Percentiles rank a stretch among this genome's conserved stretches.
Evolutionary conservation across 2,113 vertebrate species (phyloP).

Genomic region (Sceloporus undulatus): DNA sequence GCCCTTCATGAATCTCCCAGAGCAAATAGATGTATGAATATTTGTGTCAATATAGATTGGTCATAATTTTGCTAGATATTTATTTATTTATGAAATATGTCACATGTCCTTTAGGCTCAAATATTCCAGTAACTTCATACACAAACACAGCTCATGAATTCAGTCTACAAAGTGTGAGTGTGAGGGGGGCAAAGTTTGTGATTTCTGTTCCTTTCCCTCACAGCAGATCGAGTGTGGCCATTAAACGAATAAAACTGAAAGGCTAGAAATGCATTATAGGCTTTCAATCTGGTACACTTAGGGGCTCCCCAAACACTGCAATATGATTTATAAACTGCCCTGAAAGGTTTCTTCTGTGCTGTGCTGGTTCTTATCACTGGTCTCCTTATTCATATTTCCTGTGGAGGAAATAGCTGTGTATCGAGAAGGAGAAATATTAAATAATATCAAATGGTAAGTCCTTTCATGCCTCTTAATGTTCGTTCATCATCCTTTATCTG

Average conservation of each 20-base stretch:
- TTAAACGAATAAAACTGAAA: slow-evolving; percentile 56
- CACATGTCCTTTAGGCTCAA: not conserved
- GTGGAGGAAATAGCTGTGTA: slow-evolving; percentile 57
- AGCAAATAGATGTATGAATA: slow-evolving; percentile 8
- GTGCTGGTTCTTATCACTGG: slow-evolving; percentile 50
- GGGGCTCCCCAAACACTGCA: slow-evolving; percentile 46
- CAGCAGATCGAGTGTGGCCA: slow-evolving; percentile 45
- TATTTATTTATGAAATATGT: not conserved
- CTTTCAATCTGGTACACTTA: slow-evolving; percentile 55
- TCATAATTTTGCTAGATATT: slow-evolving; percentile 16
- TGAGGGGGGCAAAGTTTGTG: not conserved
- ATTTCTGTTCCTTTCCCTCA: slow-evolving; percentile 48
- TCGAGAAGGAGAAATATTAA: slow-evolving; percentile 59
- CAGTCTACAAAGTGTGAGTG: slow-evolving; percentile 11
- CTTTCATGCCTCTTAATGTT: slow-evolving; percentile 39
- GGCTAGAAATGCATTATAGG: slow-evolving; percentile 39
- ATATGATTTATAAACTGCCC: slow-evolving; percentile 62
- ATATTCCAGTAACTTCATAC: slow-evolving; percentile 32
- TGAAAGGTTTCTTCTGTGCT: slow-evolving; percentile 52
- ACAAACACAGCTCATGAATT: slow-evolving; percentile 35
- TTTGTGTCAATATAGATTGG: not conserved
- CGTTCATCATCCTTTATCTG: slow-evolving; percentile 27
- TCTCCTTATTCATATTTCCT: slow-evolving; percentile 62
- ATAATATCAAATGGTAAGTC: slow-evolving; percentile 51
- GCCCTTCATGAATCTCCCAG: slow-evolving; percentile 14